These are phyloP conservation scores for Carapus acus DNA, from an alignment of 2,797 vertebrate genomes.

Conservation along the genomic window DNA sequence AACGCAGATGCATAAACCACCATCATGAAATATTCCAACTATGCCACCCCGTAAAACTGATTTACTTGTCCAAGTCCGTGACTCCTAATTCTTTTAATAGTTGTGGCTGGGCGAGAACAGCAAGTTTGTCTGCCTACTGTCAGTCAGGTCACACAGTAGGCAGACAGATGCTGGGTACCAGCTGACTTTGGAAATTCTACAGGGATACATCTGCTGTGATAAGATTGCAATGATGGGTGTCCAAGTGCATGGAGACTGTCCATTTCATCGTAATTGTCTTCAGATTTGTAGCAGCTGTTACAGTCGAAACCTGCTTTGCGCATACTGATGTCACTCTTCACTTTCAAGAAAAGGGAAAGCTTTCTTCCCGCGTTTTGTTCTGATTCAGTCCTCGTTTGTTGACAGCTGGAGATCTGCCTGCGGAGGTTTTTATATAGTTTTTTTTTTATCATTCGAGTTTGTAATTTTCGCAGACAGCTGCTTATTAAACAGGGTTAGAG, in stretches of 20 bases:
- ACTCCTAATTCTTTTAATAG: constrained; percentile 28
- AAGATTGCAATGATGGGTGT: constrained; percentile 29
- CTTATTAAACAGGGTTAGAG: constrained; percentile 26
- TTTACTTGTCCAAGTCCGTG: constrained; percentile 50
- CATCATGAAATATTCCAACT: constrained; percentile 57
- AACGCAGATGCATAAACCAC: constrained; percentile 49
- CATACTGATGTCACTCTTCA: constrained; percentile 8
- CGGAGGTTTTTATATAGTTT: constrained; percentile 32
- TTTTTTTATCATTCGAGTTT: constrained; percentile 36
- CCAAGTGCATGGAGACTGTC: constrained; percentile 12
- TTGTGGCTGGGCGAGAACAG: constrained; percentile 18
- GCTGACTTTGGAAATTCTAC: constrained; percentile 45
- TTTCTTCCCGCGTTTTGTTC: constrained; percentile 23
- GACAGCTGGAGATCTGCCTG: constrained; percentile 37
- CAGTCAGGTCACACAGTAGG: constrained; percentile 36
- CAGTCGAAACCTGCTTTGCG: constrained; percentile 17
- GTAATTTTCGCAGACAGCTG: constrained; percentile 35
- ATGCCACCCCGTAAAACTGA: constrained; percentile 51
- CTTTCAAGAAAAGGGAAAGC: neutral
- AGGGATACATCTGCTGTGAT: constrained; percentile 29
- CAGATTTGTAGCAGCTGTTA: constrained; percentile 15
- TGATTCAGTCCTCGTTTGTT: constrained; percentile 35
- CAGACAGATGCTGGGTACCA: constrained; percentile 24
- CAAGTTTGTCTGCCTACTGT: constrained; percentile 18
- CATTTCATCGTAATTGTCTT: constrained; percentile 15